Conservation (phyloP, 2,888 invertebrate genomes). For the Zygogramma bicolorata region DNA sequence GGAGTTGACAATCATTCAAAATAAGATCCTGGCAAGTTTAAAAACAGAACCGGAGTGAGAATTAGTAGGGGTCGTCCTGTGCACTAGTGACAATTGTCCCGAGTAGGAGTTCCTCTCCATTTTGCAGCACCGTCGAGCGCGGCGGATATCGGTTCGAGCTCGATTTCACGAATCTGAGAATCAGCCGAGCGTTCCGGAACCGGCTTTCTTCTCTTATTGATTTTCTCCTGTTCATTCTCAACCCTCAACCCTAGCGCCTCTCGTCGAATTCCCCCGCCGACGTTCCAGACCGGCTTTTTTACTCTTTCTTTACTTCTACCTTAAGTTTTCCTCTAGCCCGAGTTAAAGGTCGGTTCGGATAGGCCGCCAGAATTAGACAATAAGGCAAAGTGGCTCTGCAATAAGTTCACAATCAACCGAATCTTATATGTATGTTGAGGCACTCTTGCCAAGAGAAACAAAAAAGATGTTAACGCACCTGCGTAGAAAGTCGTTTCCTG, state of each 20-base stretch:
- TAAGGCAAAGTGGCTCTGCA: no score
- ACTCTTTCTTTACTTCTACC: constrained; percentile 38
- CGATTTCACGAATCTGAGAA: constrained; percentile 68
- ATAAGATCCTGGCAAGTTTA: not conserved
- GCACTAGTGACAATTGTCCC: constrained; percentile 63
- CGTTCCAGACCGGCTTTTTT: constrained; percentile 26
- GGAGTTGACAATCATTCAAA: no score
- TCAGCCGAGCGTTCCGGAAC: constrained; percentile 69
- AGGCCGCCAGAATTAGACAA: no score
- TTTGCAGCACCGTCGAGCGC: constrained; percentile 66
- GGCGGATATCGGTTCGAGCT: constrained; percentile 66
- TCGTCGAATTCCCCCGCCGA: constrained; percentile 54
- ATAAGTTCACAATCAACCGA: no score
- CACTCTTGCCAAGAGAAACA: no score
- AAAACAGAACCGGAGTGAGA: not conserved
- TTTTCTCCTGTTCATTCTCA: constrained; percentile 63
- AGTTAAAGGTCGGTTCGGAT: constrained; percentile 50
- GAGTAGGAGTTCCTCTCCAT: constrained; percentile 63
- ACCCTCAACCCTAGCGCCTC: constrained; percentile 54
- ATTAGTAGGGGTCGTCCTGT: constrained; percentile 43
- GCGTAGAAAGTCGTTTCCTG: no score
- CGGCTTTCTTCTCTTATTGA: constrained; percentile 68
- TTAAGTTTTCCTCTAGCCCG: constrained; percentile 49
- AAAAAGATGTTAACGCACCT: no score
- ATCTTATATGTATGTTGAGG: no score